These are phyloP conservation scores for Melikaiella ostensackeni DNA, from an alignment of 2,888 invertebrate species.

Conservation along the genomic window DNA sequence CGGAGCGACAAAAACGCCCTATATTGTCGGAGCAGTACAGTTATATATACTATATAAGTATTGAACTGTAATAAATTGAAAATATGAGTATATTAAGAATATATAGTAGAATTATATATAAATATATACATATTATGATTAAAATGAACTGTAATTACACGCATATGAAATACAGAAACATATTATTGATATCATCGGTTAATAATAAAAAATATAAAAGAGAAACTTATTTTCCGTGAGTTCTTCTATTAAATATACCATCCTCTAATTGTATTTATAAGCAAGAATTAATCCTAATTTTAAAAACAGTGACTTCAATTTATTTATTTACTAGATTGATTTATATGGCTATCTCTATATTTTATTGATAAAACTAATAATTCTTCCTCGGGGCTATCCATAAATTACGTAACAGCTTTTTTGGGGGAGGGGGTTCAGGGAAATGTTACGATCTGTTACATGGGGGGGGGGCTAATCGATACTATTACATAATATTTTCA, in stretches of 20 bases:
- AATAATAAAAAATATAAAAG: slow-evolving; percentile 56
- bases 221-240: background rate
- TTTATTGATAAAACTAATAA: too few species aligned
- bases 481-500: too few species aligned
- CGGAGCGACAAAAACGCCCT: slow-evolving; percentile 17
- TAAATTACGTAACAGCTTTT: too few species aligned
- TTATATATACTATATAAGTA: slow-evolving; percentile 12
- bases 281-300: background rate
- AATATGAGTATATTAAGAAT: slow-evolving; percentile 54
- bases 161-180: slow-evolving; percentile 69
- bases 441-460: too few species aligned
- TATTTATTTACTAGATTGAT: too few species aligned
- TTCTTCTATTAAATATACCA: background rate
- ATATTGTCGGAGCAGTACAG: slow-evolving; percentile 19
- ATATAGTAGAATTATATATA: slow-evolving; percentile 49
- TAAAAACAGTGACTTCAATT: too few species aligned
- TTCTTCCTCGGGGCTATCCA: too few species aligned
- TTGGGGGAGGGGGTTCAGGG: too few species aligned
- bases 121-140: slow-evolving; percentile 58
- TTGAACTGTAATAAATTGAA: slow-evolving; percentile 42
- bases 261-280: background rate
- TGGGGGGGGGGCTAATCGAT: too few species aligned
- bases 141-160: slow-evolving; percentile 68
- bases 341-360: too few species aligned
- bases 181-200: slow-evolving; percentile 64